Conservation (phyloP, 2,888 invertebrate genomes). For the Tenthredo scrophulariae region DNA sequence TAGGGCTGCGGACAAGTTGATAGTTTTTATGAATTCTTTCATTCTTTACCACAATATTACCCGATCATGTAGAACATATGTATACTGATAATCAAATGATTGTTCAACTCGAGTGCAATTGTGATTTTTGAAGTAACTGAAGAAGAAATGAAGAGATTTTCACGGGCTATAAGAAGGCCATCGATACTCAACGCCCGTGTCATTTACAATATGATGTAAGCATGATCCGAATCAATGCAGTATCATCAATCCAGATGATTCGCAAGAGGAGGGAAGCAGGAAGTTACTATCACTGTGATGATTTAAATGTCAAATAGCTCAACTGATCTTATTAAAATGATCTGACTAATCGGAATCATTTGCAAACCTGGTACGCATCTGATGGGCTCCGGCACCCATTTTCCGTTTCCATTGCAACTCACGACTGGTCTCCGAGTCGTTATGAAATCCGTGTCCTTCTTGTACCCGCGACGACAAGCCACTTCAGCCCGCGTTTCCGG, state of each 20-base stretch:
- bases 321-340: slow-evolving; percentile 14
- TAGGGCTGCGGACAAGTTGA: background rate
- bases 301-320: background rate
- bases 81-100: background rate
- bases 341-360: slow-evolving; percentile 44
- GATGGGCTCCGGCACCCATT: slow-evolving; percentile 74
- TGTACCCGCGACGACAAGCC: slow-evolving; percentile 68
- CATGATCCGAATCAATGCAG: too few relatives aligned
- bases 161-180: background rate
- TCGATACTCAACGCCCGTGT: too few relatives aligned
- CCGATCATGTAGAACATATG: background rate
- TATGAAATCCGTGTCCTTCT: slow-evolving; percentile 40
- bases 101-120: background rate
- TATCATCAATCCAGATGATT: too few relatives aligned
- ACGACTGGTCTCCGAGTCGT: slow-evolving; percentile 62
- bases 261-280: background rate
- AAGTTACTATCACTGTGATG: background rate
- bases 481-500: slow-evolving; percentile 67
- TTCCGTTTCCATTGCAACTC: slow-evolving; percentile 68
- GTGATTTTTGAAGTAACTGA: background rate
- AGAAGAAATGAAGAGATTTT: background rate
- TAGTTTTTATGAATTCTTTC: background rate
- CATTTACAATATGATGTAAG: too few relatives aligned
- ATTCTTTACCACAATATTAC: background rate
- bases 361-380: slow-evolving; percentile 74